These are phyloP conservation scores for Petrocephalus sullivani DNA, from an alignment of 2,797 vertebrate species.

Conservation along the genomic window DNA sequence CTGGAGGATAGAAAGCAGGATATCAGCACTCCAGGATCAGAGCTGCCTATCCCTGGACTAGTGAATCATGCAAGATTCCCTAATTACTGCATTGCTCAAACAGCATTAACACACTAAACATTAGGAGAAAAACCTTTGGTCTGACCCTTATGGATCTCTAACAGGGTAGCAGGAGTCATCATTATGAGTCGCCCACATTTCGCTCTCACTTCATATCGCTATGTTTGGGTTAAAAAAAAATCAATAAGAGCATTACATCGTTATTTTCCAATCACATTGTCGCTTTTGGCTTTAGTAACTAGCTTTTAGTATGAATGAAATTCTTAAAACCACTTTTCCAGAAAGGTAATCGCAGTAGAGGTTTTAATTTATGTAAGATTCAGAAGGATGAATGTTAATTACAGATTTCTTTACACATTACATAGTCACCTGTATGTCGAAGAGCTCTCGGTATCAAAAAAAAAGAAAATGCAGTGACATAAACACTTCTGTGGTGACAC, in stretches of 20 bases:
- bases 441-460: neutral
- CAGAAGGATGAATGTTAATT: neutral
- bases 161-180: neutral
- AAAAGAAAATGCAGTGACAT: neutral
- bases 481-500: conserved; percentile 18
- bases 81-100: neutral
- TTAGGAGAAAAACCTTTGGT: neutral
- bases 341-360: neutral
- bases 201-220: no score
- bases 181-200: neutral
- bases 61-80: neutral
- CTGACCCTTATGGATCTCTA: neutral
- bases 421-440: neutral
- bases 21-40: neutral
- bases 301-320: neutral
- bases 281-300: neutral
- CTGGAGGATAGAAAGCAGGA: neutral
- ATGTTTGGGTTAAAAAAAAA: neutral
- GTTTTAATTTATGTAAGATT: neutral
- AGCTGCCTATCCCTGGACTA: neutral
- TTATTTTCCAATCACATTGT: neutral
- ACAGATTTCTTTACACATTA: neutral
- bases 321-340: neutral
- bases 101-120: neutral
- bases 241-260: neutral